A percentile compares a stretch with the other conserved stretches of the same genome.
Conservation (phyloP, 2,113 vertebrate species). For the Condylura cristata region DNA sequence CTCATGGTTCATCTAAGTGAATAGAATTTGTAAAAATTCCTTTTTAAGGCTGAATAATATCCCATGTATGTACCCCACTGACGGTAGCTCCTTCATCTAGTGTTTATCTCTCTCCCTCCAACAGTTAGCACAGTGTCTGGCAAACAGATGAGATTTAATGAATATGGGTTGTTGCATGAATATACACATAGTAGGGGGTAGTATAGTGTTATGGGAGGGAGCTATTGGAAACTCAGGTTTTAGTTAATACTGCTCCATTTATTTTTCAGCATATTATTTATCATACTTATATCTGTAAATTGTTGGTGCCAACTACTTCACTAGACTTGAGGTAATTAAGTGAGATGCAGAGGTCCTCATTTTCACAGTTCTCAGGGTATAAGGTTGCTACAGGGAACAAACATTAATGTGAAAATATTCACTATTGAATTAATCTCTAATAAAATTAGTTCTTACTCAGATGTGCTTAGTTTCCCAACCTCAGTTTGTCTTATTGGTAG, state of each 20-base stretch:
- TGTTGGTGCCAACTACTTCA: not conserved
- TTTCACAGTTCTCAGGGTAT: not conserved
- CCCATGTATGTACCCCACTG: not conserved
- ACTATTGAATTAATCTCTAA: slow-evolving; percentile 12
- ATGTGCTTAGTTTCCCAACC: not conserved
- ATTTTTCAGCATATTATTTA: slow-evolving; percentile 34
- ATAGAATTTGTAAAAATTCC: not conserved
- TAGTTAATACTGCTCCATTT: not conserved
- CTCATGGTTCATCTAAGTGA: not conserved
- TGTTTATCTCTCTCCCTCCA: not conserved
- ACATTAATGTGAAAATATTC: not conserved
- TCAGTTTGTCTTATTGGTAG: not conserved
- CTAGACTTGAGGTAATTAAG: not conserved
- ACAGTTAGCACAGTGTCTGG: not conserved
- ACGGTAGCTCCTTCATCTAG: not conserved
- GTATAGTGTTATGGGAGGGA: not conserved
- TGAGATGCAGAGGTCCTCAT: not conserved
- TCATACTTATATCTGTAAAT: slow-evolving; percentile 28
- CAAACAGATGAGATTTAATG: not conserved
- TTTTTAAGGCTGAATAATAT: not conserved
- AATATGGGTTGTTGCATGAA: not conserved
- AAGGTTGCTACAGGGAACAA: not conserved
- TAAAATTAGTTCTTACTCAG: not conserved
- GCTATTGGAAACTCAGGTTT: not conserved
- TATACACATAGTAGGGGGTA: not conserved